These are phyloP conservation scores for Thumatha senex DNA, from an alignment of 2,888 invertebrate genomes.

Conservation along the genomic window DNA sequence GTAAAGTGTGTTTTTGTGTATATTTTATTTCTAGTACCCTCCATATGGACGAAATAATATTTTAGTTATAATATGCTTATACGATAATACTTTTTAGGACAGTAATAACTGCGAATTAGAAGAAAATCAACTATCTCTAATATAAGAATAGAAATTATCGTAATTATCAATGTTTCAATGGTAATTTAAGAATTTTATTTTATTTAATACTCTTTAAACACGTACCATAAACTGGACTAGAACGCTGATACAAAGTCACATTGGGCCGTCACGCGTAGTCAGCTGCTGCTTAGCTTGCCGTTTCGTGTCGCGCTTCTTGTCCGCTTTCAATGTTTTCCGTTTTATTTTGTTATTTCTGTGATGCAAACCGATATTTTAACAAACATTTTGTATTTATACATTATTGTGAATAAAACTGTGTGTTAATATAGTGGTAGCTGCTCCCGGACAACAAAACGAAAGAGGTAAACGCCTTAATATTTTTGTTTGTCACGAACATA, in stretches of 20 bases:
- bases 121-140: background rate
- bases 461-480: constrained; percentile 83
- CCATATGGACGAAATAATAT: background rate
- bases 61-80: background rate
- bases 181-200: too few relatives aligned
- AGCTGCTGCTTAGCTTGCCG: constrained; percentile 88
- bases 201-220: background rate
- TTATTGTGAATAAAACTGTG: constrained; percentile 73
- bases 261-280: constrained; percentile 76
- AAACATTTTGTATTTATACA: constrained; percentile 66
- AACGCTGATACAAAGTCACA: constrained; percentile 64
- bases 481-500: constrained; percentile 82
- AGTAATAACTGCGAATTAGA: background rate
- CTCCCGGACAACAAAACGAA: constrained; percentile 62
- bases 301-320: constrained; percentile 85
- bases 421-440: constrained; percentile 68
- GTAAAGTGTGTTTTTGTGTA: background rate
- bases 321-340: constrained; percentile 84
- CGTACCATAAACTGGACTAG: constrained; percentile 12
- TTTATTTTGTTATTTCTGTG: constrained; percentile 84
- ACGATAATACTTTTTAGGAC: background rate
- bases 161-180: too few relatives aligned
- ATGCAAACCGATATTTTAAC: constrained; percentile 80
- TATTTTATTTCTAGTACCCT: background rate
- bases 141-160: background rate